phyloP scores from a whole-genome alignment of 1,140 invertebrate species.

The Drosophila pectinifera region DNA sequence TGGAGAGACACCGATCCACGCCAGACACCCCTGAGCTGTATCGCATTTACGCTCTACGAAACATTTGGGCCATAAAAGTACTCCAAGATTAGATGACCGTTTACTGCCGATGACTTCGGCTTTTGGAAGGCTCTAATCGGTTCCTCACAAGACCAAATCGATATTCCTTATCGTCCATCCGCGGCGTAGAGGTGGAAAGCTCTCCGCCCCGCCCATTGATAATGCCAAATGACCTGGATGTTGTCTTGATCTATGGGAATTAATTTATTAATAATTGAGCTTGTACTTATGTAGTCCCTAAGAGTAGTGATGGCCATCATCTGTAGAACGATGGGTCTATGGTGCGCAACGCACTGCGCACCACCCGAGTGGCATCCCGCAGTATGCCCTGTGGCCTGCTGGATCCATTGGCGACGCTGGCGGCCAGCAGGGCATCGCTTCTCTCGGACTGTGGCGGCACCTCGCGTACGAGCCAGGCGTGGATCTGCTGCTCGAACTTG shows the following conservation, averaged over 20 bases:
- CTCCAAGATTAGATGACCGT: slow-evolving; percentile 17
- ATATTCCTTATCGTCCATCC: slow-evolving; percentile 6
- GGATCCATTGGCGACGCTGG: slow-evolving; percentile 62
- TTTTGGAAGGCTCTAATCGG: slow-evolving; percentile 2
- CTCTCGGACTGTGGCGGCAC: slow-evolving; percentile 13
- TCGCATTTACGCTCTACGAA: neutral
- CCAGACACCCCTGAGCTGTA: too few species aligned
- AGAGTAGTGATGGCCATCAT: slow-evolving; percentile 15
- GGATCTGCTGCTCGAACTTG: slow-evolving; percentile 68
- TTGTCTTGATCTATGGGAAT: slow-evolving; percentile 18
- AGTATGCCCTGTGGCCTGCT: slow-evolving; percentile 44
- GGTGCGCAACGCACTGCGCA: slow-evolving; percentile 48
- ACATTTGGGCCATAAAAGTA: neutral
- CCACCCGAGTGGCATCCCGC: slow-evolving; percentile 52
- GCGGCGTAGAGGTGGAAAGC: slow-evolving; percentile 1
- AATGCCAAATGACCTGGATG: neutral
- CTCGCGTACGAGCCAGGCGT: slow-evolving; percentile 66
- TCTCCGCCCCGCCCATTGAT: neutral
- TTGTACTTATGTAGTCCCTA: slow-evolving; percentile 31
- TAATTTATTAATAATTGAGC: slow-evolving; percentile 56
- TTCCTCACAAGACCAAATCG: neutral
- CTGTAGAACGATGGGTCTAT: slow-evolving; percentile 31
- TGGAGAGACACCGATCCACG: neutral
- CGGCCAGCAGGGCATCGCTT: slow-evolving; percentile 39
- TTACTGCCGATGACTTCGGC: slow-evolving; percentile 23